Evolutionary conservation across 2,113 vertebrate species (phyloP).

Genomic region (Brachirus orientalis): DNA sequence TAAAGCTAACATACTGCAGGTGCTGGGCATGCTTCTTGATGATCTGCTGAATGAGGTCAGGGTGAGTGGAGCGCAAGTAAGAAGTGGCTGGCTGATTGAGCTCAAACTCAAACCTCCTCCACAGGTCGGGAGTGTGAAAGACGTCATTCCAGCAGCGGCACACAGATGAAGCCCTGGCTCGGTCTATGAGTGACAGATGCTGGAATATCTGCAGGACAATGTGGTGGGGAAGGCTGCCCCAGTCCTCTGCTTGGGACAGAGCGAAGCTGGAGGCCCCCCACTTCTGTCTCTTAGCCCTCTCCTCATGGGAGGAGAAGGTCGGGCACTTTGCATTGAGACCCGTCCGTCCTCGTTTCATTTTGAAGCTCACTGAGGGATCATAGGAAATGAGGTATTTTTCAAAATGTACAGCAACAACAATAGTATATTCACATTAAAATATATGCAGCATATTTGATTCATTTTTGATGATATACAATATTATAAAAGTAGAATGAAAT

Average conservation of each 20-base stretch:
- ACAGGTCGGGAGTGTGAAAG: constrained; percentile 91
- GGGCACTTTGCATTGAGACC: constrained; percentile 70
- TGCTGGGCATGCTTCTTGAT: constrained; percentile 90
- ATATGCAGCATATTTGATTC: background rate
- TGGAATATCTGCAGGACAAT: constrained; percentile 87
- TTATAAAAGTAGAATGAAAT: background rate
- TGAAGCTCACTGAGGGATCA: constrained; percentile 34
- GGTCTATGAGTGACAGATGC: constrained; percentile 87
- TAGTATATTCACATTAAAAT: background rate
- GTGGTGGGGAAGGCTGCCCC: constrained; percentile 86
- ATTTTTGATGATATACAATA: too few relatives aligned
- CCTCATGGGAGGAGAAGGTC: constrained; percentile 62
- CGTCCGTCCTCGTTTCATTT: constrained; percentile 85
- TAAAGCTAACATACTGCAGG: constrained; percentile 92
- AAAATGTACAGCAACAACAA: background rate
- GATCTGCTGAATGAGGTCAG: constrained; percentile 93
- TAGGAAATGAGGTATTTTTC: background rate
- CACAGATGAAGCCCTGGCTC: constrained; percentile 87
- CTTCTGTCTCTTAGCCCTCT: constrained; percentile 80
- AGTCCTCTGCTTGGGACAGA: constrained; percentile 71
- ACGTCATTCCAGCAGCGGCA: constrained; percentile 90
- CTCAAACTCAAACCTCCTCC: constrained; percentile 93
- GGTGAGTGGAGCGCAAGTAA: constrained; percentile 90
- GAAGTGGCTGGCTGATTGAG: constrained; percentile 90
- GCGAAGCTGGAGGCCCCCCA: constrained; percentile 12